phyloP scores from a whole-genome alignment of 2,797 vertebrate species.

The Myioborus miniatus region DNA sequence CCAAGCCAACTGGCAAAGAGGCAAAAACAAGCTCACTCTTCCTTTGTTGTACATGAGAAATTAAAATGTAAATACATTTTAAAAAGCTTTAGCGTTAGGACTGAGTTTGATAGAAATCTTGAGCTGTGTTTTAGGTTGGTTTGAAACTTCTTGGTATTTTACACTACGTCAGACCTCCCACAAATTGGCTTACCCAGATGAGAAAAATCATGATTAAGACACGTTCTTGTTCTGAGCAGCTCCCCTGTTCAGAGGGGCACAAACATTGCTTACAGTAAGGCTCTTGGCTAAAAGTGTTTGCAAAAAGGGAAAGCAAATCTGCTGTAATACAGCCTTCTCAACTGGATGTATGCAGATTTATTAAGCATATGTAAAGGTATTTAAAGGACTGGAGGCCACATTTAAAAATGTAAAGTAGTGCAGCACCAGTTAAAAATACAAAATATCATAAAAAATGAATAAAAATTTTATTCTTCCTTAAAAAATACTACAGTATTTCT shows the following conservation, averaged over 20 bases:
- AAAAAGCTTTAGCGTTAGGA: neutral
- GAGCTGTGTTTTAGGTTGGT: neutral
- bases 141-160: constrained; percentile 13
- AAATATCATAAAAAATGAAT: neutral
- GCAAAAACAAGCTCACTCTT: neutral
- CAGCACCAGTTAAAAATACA: neutral
- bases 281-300: constrained; percentile 1
- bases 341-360: neutral
- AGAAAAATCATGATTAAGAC: constrained; percentile 39
- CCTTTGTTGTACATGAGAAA: neutral
- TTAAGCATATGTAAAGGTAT: neutral
- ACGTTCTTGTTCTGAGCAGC: neutral
- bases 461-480: neutral
- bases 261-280: constrained; percentile 9
- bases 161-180: constrained; percentile 12
- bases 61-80: neutral
- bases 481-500: neutral
- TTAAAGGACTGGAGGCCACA: neutral
- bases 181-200: neutral
- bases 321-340: neutral
- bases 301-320: constrained; percentile 1
- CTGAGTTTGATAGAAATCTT: neutral
- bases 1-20: neutral
- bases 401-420: neutral
- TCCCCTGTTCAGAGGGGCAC: neutral